Evolutionary conservation across 1,140 invertebrate species (phyloP).

Genomic region (Leucophenga varia): DNA sequence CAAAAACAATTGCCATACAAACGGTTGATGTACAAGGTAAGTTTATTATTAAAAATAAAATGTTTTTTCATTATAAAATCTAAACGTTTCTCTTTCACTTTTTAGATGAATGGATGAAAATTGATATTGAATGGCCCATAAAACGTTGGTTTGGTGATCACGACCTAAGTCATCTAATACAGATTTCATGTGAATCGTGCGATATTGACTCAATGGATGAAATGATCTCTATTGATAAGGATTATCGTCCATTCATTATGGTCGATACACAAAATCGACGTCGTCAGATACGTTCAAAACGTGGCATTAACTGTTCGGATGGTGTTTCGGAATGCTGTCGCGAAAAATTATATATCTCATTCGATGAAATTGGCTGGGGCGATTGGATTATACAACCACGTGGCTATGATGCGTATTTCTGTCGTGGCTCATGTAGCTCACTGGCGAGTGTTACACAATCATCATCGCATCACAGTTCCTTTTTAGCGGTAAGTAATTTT

Average conservation of each 20-base stretch:
- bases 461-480: constrained; percentile 67
- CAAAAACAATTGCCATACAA: constrained; percentile 71
- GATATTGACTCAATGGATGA: constrained; percentile 58
- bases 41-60: constrained; percentile 6
- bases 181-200: constrained; percentile 76
- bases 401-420: constrained; percentile 83
- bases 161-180: constrained; percentile 67
- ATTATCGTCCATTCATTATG: constrained; percentile 71
- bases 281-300: constrained; percentile 61
- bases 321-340: constrained; percentile 78
- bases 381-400: constrained; percentile 82
- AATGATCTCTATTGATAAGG: constrained; percentile 62
- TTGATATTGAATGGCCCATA: constrained; percentile 72
- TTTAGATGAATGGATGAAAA: constrained; percentile 77
- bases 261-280: constrained; percentile 67
- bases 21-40: constrained; percentile 68
- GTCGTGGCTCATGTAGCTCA: constrained; percentile 73
- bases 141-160: constrained; percentile 71
- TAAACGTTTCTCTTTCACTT: constrained; percentile 16
- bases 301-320: constrained; percentile 69
- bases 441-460: constrained; percentile 68
- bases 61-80: not conserved
- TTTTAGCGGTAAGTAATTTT: constrained; percentile 67
- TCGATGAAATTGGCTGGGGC: constrained; percentile 82
- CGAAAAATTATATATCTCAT: constrained; percentile 78